Percentiles rank a stretch among this genome's conserved stretches.
Evolutionary conservation across 2,888 invertebrate genomes (phyloP).

Genomic region (Cosmorhoe ocellata): DNA sequence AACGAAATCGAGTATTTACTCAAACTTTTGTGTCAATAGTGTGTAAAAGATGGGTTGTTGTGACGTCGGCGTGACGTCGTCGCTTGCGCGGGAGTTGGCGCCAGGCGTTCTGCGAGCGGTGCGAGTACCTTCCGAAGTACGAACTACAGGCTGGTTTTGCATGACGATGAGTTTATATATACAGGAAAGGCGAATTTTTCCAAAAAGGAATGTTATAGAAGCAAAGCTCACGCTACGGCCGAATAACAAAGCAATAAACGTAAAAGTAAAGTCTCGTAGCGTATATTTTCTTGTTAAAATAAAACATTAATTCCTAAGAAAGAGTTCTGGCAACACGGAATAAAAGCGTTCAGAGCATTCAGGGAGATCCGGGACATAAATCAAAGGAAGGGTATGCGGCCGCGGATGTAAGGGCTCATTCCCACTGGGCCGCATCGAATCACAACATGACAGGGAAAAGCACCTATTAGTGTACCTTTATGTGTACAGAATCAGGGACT

Average conservation of each 20-base stretch:
- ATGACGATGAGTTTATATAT: too few species aligned
- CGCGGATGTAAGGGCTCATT: slow-evolving; percentile 5
- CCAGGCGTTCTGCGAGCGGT: background rate
- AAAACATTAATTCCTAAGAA: slow-evolving; percentile 1
- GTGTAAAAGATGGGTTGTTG: background rate
- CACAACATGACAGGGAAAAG: background rate
- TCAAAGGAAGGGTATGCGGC: slow-evolving; percentile 45
- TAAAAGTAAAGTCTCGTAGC: background rate
- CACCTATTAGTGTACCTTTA: too few species aligned
- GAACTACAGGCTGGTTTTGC: too few species aligned
- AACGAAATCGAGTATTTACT: too few species aligned
- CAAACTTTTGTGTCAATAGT: background rate
- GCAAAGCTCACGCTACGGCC: too few species aligned
- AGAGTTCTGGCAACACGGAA: slow-evolving; percentile 26
- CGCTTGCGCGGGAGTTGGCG: slow-evolving; percentile 1
- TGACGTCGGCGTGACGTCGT: background rate
- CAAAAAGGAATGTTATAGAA: too few species aligned
- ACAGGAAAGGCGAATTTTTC: too few species aligned
- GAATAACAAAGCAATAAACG: background rate
- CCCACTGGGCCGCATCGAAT: slow-evolving; percentile 3
- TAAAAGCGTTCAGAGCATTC: slow-evolving; percentile 38
- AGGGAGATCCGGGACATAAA: slow-evolving; percentile 41
- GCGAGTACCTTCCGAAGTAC: too few species aligned
- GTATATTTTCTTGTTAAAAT: slow-evolving; percentile 1
- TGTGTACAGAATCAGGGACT: background rate